Evolutionary conservation across 2,888 invertebrate species (phyloP), one percentile per base, ranked within the genome.

Genomic region (Pseudolycoriella hygida): DNA sequence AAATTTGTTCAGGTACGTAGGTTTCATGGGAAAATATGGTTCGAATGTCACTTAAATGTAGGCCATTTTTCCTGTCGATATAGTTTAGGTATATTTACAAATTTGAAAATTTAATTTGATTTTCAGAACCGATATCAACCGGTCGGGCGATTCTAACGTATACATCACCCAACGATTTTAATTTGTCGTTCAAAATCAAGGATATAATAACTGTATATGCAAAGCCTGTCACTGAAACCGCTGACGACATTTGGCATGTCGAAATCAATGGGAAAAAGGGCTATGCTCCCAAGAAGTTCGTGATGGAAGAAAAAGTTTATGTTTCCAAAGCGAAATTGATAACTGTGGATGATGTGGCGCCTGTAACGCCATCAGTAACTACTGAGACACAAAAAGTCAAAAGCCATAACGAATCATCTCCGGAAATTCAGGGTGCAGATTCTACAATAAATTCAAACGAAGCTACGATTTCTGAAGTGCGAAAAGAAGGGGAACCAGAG

Each of bases 211-310:
- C 62, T 41, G 69, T 86, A 50, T 77, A 66, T 55, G 82, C 83
- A 60, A 85, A 84, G 64, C 72, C 76, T 53, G 78, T 77, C 55
- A 82, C 77, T 42, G 64, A 64, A 19, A 67, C 72, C 48, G 46
- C 55, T 17, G 72, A 25, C 25, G 25, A 75, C 49, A 59, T 76
- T 42, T 84, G 82, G 81, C 82, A 76, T 50, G 78, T 72, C 40
- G 74, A 72, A 63, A 75, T 83, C 40, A 67, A 72, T 50, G 80
- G 77, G 25, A 72, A 72, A 56, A 60, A 72, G 47, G 86, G 86
- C 18, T 84, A 80, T 60, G 73, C 73, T 1, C 77, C 74, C 18
- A 64, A 67, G 44, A 56, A 55, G 1, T 69, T 76, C 53, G 57
- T 86, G 43, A 66, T 64, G 54, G 85, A 86, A 65, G 56, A 56